Percentiles rank a stretch among this genome's conserved stretches.
phyloP scores from a whole-genome alignment of 2,797 vertebrate species.

The Molothrus aeneus region DNA sequence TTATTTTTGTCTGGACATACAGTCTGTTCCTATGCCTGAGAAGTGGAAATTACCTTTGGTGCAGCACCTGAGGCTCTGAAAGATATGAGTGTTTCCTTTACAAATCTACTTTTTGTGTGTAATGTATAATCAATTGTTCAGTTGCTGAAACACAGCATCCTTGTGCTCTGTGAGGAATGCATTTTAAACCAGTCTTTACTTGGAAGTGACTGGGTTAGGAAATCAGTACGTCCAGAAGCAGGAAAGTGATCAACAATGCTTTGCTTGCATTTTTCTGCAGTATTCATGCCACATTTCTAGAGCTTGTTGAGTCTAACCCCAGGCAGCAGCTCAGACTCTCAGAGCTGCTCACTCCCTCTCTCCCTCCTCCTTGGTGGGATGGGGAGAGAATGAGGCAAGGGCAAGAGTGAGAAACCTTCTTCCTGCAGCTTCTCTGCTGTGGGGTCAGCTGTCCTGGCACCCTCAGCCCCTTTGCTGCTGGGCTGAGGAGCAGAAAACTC shows the following conservation, averaged over 20 bases:
- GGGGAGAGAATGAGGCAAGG: neutral
- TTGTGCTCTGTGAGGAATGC: conserved; percentile 19
- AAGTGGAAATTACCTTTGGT: conserved; percentile 49
- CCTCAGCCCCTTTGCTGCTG: neutral
- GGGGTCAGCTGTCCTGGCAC: neutral
- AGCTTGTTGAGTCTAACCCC: neutral
- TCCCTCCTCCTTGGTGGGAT: neutral
- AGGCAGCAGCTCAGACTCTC: neutral
- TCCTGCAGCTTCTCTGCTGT: neutral
- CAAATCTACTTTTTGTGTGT: neutral
- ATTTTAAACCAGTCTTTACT: neutral
- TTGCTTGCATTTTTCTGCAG: neutral
- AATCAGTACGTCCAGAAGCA: neutral
- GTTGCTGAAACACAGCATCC: conserved; percentile 13
- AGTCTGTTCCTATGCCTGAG: conserved; percentile 20
- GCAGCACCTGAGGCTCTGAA: neutral
- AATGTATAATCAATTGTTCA: neutral
- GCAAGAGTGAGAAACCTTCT: neutral
- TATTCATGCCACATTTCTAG: neutral
- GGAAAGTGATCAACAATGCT: neutral
- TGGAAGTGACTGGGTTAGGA: neutral
- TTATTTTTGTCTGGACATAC: neutral
- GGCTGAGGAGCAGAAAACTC: neutral
- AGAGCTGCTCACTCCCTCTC: neutral
- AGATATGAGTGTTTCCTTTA: conserved; percentile 16